Base-by-base conservation (phyloP, 2,113 vertebrate species). In the Clarias batrachus region DNA sequence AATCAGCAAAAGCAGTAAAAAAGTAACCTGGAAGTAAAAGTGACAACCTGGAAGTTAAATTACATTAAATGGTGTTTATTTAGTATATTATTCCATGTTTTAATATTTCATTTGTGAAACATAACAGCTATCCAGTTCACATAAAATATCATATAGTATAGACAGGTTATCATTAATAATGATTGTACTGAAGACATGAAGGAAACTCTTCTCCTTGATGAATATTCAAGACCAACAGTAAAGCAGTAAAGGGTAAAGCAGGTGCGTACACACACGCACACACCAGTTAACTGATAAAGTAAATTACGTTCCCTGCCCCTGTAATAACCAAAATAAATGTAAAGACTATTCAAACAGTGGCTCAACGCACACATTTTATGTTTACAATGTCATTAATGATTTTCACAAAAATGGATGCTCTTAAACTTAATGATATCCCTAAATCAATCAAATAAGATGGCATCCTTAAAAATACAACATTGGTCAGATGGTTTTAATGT, bases 41-140 rank as follows among this genome's bases (percentile, higher is more conserved):
- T 82, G 83, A 23, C 82, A 78, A 89, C 70, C 77, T 56, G 33
- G 79, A 84, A 80, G 21, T 68, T 81, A 86, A 86, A 88, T 70
- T 59, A 80, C 63, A 86, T 65, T 25, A 52, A 74, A 68, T 68
- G 81, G 88, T 86, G 84, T 86, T 56, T 70, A 54, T 77, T 82
- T 13, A 66, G n/a, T 57, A 88, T 81, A 81, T 79, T 68, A 81
- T 74, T 8, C 30, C 70, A 81, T 83, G 84, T 74, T 84, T 30
- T 70, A 63, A 84, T 81, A 66, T 78, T n/a, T 68, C 23, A 60
- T 65, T 82, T 87, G n/a, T 76, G 7, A 41, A 85, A 89, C 23
- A 66, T 78, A 73, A 78, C 16, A 52, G 30, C 68, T n/a, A 83
- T 87, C 48, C n/a, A 65, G 30, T 81, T 84, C 52, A 30, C 27